phyloP scores from a whole-genome alignment of 2,888 invertebrate species.

The Mimachlamys varia region DNA sequence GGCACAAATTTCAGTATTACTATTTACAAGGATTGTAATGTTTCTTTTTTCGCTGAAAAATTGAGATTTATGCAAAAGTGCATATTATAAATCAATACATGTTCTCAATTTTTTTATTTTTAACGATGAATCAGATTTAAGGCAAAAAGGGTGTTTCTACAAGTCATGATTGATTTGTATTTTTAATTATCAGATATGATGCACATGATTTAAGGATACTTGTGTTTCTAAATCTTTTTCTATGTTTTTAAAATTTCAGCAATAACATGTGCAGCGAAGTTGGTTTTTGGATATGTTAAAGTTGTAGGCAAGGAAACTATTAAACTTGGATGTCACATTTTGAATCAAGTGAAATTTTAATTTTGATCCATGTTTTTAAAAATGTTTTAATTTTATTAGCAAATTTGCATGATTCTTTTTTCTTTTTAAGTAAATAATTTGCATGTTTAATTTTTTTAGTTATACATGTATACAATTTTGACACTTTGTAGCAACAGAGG shows the following conservation, averaged over 20 bases:
- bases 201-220: too few relatives aligned
- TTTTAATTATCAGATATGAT: not conserved
- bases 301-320: not conserved
- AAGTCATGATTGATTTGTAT: not conserved
- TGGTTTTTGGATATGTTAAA: not conserved
- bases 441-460: not conserved
- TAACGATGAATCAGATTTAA: not conserved
- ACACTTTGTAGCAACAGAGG: not conserved
- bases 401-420: not conserved
- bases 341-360: not conserved
- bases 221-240: too few relatives aligned
- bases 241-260: too few relatives aligned
- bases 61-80: not conserved
- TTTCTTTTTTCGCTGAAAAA: not conserved
- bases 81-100: not conserved
- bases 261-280: not conserved
- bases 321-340: not conserved
- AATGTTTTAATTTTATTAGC: not conserved
- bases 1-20: constrained; percentile 36
- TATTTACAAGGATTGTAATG: not conserved
- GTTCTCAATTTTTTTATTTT: not conserved
- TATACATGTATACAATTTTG: not conserved
- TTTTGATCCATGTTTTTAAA: not conserved
- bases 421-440: not conserved
- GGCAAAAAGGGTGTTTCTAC: not conserved